A percentile compares a stretch with the other conserved stretches of the same genome.
These are phyloP conservation scores for Atethmia centrago DNA, from an alignment of 2,888 invertebrate species.

Conservation along the genomic window DNA sequence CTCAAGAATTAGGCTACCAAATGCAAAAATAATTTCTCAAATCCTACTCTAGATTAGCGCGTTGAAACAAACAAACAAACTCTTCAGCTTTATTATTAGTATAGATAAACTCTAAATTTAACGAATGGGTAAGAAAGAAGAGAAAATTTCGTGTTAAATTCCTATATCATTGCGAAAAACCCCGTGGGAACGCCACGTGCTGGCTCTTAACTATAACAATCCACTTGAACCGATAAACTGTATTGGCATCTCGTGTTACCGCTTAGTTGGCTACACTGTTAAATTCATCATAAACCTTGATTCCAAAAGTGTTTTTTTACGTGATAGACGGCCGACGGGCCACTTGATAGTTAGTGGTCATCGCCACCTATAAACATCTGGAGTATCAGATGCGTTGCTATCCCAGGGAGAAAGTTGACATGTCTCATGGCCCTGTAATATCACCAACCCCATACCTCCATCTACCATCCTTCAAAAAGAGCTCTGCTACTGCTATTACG, in stretches of 20 bases:
- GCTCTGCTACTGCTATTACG: too few relatives aligned
- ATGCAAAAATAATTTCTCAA: not conserved
- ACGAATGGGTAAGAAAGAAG: not conserved
- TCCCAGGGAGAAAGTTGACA: too few relatives aligned
- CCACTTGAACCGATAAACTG: slow-evolving; percentile 17
- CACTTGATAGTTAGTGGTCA: too few relatives aligned
- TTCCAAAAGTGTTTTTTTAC: too few relatives aligned
- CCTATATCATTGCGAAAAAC: not conserved
- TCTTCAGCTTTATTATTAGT: not conserved
- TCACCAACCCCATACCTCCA: too few relatives aligned
- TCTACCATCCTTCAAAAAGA: too few relatives aligned
- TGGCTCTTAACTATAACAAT: not conserved
- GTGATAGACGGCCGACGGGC: too few relatives aligned
- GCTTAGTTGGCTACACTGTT: not conserved
- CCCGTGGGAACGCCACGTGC: slow-evolving; percentile 2
- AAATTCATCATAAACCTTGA: not conserved
- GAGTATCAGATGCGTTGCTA: too few relatives aligned
- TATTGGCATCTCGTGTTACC: slow-evolving; percentile 3
- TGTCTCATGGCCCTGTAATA: too few relatives aligned
- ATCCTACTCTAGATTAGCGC: not conserved
- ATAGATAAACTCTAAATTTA: not conserved
- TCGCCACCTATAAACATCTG: too few relatives aligned
- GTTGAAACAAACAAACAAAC: not conserved
- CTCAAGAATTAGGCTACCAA: not conserved
- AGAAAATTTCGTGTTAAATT: not conserved